A percentile compares a stretch with the other conserved stretches of the same genome.
Conservation (phyloP, 2,888 invertebrate species). For the Erynnis tages region DNA sequence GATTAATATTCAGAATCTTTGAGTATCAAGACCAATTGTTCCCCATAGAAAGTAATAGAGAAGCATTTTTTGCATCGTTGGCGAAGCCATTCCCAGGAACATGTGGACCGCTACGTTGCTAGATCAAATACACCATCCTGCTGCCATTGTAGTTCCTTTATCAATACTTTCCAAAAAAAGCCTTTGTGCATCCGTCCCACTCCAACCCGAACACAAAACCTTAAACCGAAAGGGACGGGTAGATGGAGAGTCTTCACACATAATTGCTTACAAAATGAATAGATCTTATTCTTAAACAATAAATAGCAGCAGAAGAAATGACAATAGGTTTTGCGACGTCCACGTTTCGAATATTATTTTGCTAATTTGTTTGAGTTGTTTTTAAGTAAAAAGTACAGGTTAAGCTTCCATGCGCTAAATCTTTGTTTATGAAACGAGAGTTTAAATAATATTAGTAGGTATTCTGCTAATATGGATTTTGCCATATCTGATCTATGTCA, state of each 20-base stretch:
- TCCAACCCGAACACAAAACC: constrained; percentile 41
- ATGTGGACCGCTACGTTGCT: constrained; percentile 79
- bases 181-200: constrained; percentile 52
- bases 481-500: no score
- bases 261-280: constrained; percentile 72
- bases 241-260: constrained; percentile 51
- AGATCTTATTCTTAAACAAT: constrained; percentile 67
- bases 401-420: no score
- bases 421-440: no score
- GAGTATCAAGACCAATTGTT: constrained; percentile 50
- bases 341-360: constrained; percentile 38
- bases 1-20: no score
- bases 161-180: constrained; percentile 67
- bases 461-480: no score
- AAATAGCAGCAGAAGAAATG: constrained; percentile 45
- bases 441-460: no score
- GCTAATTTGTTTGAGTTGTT: constrained; percentile 35
- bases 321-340: constrained; percentile 47
- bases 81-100: constrained; percentile 77
- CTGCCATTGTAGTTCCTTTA: constrained; percentile 75
- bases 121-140: constrained; percentile 80
- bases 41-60: constrained; percentile 47
- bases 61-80: constrained; percentile 75
- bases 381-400: neutral
- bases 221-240: constrained; percentile 44